These are phyloP conservation scores for Phymatocera aterrima DNA, from an alignment of 2,888 invertebrate species.

Conservation along the genomic window DNA sequence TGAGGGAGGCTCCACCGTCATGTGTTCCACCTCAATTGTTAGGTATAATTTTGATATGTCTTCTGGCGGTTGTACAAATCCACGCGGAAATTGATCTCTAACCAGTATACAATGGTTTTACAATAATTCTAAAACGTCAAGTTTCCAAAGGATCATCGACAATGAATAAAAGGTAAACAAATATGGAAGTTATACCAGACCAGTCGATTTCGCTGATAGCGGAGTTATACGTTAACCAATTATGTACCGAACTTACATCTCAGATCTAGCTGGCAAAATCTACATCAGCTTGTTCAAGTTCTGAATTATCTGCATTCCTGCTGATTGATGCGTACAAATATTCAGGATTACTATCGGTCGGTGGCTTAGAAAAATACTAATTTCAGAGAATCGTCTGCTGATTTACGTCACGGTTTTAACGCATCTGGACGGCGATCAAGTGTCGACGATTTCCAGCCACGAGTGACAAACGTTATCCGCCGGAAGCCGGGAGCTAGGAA, in stretches of 20 bases:
- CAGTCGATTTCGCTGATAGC: background rate
- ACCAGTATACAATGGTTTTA: conserved; percentile 4
- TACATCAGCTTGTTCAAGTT: background rate
- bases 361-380: background rate
- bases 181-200: background rate
- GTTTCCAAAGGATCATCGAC: background rate
- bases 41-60: background rate
- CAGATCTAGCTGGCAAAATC: background rate
- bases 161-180: conserved; percentile 29
- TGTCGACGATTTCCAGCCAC: background rate
- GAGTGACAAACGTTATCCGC: background rate
- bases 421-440: background rate
- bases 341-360: background rate
- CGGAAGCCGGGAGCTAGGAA: conserved; percentile 9
- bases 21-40: conserved; percentile 16
- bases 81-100: conserved; percentile 46
- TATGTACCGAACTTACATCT: background rate
- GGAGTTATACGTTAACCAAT: background rate
- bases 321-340: background rate
- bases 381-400: conserved; percentile 17
- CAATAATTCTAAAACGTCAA: conserved; percentile 8
- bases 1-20: background rate
- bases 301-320: background rate
- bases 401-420: background rate
- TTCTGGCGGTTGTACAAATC: conserved; percentile 52